Evolutionary conservation across 2,888 invertebrate species (phyloP), one percentile per base, ranked within the genome.

Genomic region (Catonia carolina): DNA sequence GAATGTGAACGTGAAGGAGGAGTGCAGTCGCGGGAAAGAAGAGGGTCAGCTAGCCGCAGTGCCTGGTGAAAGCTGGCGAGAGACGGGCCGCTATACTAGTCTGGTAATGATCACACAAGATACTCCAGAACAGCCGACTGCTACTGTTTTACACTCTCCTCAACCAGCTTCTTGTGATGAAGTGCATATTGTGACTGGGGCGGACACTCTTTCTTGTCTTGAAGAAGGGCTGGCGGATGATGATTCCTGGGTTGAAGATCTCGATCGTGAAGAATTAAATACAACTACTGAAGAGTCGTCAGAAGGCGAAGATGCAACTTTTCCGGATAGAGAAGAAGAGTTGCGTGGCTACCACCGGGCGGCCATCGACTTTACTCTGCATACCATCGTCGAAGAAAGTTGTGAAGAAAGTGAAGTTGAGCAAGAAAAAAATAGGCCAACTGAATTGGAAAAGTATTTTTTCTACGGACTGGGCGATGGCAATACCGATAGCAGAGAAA

Each of bases 361-460:
- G 56, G 84, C 85, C 1, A 84, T 92, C 67, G 91, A 93, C 73
- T 91, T 92, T 70, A 92, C 92, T 1, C 75, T 94, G 61, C 93
- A 94, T 69, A 94, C 94, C 1, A 94, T 94, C 65, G 86, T 92
- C 23, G 94, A 94, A 75, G 94, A 94, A 74, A 92, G 91, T 67
- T 93, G 93, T 72, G 93, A 94, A 75, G 94, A 94, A 73, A 92
- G 92, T 72, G 90, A 90, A 73, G 81, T 86, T 60, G 89, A 89
- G 67, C 1, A 69, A 65, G 56, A 72, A 61, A 80, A 82, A 72
- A 78, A 79, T 63, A 77, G 86, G 55, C 84, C 85, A 33, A 89
- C 91, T 0, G 89, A 92, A 68, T 73, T 93, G 61, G 93, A 93
- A 71, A 92, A 90, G 72, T 93, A 93, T 71, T 92, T 90, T 76